Conservation (phyloP, 2,888 invertebrate species). For the Cylindroiulus punctatus region DNA sequence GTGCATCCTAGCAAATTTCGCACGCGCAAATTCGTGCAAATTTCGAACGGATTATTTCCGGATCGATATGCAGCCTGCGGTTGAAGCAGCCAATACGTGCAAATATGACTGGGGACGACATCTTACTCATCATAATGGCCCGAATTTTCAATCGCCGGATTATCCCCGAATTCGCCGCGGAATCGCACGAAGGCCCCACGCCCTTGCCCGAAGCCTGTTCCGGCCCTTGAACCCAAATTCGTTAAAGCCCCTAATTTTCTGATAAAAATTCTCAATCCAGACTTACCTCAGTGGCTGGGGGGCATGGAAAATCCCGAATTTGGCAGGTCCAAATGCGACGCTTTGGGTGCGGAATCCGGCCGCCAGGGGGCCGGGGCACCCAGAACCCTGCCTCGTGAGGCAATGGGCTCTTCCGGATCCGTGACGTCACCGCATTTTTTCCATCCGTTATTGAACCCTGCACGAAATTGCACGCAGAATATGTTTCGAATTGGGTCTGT, state of each 20-base stretch:
- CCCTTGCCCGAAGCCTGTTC: neutral
- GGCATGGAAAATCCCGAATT: constrained; percentile 36
- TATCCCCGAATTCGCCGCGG: neutral
- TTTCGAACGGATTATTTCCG: neutral
- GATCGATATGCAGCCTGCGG: neutral
- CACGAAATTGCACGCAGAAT: neutral
- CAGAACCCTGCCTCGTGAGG: neutral
- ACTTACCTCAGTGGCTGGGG: constrained; percentile 17
- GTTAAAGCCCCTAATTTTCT: neutral
- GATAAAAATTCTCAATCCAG: neutral
- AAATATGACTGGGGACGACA: constrained; percentile 35
- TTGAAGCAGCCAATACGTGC: constrained; percentile 12
- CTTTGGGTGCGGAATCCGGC: neutral
- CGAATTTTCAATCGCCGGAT: constrained; percentile 5
- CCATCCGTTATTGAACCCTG: neutral
- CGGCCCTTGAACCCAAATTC: neutral
- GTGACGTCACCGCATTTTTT: neutral
- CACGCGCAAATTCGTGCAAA: neutral
- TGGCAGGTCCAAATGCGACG: constrained; percentile 38
- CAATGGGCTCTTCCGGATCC: constrained; percentile 23
- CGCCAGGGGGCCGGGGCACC: neutral
- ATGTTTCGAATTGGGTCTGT: too few species aligned
- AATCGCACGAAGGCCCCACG: neutral
- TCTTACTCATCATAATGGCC: neutral
- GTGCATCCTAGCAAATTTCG: too few species aligned